Conservation (phyloP, 1,140 invertebrate species). For the Ladona fulva region DNA sequence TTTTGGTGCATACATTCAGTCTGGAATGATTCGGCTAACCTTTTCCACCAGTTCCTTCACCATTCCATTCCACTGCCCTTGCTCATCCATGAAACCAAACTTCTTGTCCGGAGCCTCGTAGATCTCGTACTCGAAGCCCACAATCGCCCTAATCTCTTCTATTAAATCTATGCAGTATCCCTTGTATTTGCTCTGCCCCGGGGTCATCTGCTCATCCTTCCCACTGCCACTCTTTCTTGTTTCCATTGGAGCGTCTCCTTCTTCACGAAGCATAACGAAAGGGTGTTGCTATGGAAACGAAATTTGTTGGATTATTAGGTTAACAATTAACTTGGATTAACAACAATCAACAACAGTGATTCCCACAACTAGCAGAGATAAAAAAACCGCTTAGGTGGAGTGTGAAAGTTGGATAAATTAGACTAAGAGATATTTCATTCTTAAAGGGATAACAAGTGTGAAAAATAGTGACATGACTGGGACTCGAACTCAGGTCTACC, state of each 20-base stretch:
- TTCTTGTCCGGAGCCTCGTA: constrained; percentile 63
- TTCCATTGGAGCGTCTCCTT: constrained; percentile 34
- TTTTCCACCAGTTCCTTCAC: constrained; percentile 85
- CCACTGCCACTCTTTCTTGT: constrained; percentile 26
- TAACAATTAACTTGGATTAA: no score
- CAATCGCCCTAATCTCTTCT: constrained; percentile 66
- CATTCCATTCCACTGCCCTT: constrained; percentile 85
- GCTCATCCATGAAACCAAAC: constrained; percentile 77
- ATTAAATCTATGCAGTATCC: constrained; percentile 93
- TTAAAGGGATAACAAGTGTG: no score
- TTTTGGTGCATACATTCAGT: no score
- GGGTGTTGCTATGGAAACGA: constrained; percentile 60
- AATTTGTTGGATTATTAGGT: no score
- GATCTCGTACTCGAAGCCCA: constrained; percentile 86
- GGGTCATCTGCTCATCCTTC: constrained; percentile 42
- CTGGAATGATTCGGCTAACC: no score
- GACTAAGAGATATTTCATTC: no score
- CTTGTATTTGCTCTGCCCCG: constrained; percentile 48
- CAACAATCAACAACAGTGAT: no score
- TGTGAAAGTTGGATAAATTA: no score
- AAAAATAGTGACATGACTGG: no score
- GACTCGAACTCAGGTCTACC: no score
- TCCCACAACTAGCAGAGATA: no score
- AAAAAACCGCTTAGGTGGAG: no score
- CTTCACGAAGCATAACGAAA: constrained; percentile 57